Base-by-base conservation (phyloP, 2,888 invertebrate species). In the Microplitis manilae region DNA sequence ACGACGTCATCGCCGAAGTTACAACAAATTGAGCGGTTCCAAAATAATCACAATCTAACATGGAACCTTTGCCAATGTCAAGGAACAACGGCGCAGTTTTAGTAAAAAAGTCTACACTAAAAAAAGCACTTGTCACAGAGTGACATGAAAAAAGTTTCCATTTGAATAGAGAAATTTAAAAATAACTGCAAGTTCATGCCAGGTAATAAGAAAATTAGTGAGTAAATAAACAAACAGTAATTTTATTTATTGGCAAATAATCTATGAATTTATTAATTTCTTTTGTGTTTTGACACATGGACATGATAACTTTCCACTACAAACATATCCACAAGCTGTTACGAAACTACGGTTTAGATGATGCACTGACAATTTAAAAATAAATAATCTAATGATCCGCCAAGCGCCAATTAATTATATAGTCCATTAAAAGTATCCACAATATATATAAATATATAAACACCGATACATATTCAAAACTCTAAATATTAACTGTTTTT, bases 41-140 rank as follows among this genome's bases (percentile, higher is more conserved):
- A 78, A 82, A 81, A 82, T 82, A 81, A 82, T 80, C 79, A 40
- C 77, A 50, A 50, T 13, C 1, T 50, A 73, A 75, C 70, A 77
- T 77, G 79, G 79, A 80, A 79, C 81, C 78, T 77, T 71, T 82
- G 81, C 82, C 82, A 82, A 82, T 78, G 76, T 30, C 17, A 38
- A n/a, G 62, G 74, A 50, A 68, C 30, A 76, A 77, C 79, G 74
- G 65, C 81, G 79, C 78, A 81, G 76, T 79, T 79, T 30, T 72
- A 72, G 77, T 73, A 69, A 74, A 73, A 73, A 41, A 17, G 15
- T 6, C 17, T n/a, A 50, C n/a, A 15, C 77, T 68, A 76, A 59
- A 67, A 71, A 75, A 38, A 64, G 70, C 76, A 60, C 39, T 67
- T 64, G 60, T 7, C 4, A 13, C 59, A 9, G 5, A 59, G 59